These are phyloP conservation scores for Micrastur ruficollis DNA, from an alignment of 2,797 vertebrate genomes.

Conservation along the genomic window DNA sequence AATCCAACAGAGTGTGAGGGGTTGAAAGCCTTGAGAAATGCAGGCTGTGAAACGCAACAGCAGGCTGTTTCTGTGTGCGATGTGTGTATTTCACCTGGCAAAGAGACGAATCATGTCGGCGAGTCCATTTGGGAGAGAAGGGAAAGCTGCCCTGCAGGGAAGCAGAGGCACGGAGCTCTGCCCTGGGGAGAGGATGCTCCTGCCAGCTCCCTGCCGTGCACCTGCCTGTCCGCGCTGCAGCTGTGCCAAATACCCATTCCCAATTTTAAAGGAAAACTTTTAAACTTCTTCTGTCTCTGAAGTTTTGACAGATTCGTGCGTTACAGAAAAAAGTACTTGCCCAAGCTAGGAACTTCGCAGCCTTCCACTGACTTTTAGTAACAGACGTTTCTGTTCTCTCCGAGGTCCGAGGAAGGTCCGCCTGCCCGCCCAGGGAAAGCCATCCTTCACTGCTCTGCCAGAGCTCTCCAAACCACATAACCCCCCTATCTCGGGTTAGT, in stretches of 20 bases:
- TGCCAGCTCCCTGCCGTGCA: rapidly evolving
- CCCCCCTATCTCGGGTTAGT: background rate
- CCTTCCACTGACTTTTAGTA: background rate
- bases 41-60: background rate
- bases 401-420: background rate
- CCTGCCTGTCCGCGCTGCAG: background rate
- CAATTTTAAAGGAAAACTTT: background rate
- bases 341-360: background rate
- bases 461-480: background rate
- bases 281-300: background rate
- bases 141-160: background rate
- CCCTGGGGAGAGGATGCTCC: background rate
- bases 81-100: background rate
- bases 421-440: background rate
- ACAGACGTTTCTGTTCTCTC: background rate
- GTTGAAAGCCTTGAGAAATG: background rate
- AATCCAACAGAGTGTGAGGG: background rate
- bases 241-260: background rate
- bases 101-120: background rate
- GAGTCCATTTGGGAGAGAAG: background rate
- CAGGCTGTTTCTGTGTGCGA: background rate
- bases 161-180: background rate
- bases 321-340: background rate
- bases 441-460: background rate
- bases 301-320: background rate